Evolutionary conservation across 2,888 invertebrate species (phyloP).

Genomic region (Crossocerus cetratus): DNA sequence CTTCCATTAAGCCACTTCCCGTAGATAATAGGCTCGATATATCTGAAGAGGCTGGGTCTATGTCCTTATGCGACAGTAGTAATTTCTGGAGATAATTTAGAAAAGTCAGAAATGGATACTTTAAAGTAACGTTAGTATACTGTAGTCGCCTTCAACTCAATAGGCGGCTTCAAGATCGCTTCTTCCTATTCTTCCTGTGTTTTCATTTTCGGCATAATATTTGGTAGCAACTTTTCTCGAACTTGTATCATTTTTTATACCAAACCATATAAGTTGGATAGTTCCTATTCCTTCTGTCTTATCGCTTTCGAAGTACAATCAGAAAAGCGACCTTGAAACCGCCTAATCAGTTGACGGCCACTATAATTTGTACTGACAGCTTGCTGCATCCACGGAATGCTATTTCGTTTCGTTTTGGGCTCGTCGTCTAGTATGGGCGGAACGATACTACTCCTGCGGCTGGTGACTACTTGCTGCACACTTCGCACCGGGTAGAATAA

Average conservation of each 20-base stretch:
- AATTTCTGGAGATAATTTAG: conserved; percentile 65
- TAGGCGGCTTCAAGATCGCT: conserved; percentile 9
- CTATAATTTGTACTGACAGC: conserved; percentile 67
- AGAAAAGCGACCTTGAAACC: no score
- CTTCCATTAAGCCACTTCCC: conserved; percentile 77
- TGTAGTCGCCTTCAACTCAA: conserved; percentile 7
- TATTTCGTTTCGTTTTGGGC: conserved; percentile 71
- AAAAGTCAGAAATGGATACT: background rate
- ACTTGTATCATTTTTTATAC: no score
- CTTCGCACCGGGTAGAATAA: conserved; percentile 77
- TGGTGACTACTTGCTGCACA: conserved; percentile 65
- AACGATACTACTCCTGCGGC: conserved; percentile 65
- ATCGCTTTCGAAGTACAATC: no score
- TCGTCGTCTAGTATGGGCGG: conserved; percentile 66
- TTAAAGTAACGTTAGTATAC: conserved; percentile 13
- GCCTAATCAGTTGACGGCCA: no score
- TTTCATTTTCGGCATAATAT: no score
- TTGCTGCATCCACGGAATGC: conserved; percentile 76
- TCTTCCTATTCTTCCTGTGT: no score
- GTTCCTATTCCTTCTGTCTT: no score
- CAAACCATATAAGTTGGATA: no score
- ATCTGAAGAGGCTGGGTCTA: conserved; percentile 68
- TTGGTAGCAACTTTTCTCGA: no score
- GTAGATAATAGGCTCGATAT: conserved; percentile 73
- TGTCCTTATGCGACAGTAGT: conserved; percentile 69